phyloP scores from a whole-genome alignment of 2,797 vertebrate species.

The Sebastes matsubarae region DNA sequence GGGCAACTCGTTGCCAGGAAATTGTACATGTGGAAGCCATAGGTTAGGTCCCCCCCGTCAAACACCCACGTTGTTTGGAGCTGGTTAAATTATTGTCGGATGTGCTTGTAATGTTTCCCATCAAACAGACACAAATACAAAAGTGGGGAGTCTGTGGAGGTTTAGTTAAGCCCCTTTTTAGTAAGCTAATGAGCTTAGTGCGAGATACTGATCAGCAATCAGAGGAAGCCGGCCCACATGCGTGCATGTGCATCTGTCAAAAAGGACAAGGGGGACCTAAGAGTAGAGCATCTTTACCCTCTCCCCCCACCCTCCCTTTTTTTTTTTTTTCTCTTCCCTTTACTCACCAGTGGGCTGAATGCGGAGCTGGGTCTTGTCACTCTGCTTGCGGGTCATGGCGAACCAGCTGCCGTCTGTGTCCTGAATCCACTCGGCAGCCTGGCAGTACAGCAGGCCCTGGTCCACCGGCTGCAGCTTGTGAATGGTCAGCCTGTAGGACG shows the following conservation, averaged over 20 bases:
- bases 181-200: constrained; percentile 79
- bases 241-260: constrained; percentile 45
- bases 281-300: constrained; percentile 20
- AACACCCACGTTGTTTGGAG: constrained; percentile 39
- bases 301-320: not conserved
- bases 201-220: constrained; percentile 78
- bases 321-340: not conserved
- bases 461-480: constrained; percentile 93
- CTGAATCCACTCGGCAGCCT: constrained; percentile 96
- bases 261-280: constrained; percentile 34
- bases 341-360: constrained; percentile 92
- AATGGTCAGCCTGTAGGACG: constrained; percentile 90
- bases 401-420: constrained; percentile 93
- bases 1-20: constrained; percentile 46
- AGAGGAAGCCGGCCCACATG: constrained; percentile 58
- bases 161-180: constrained; percentile 75
- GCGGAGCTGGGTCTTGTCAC: constrained; percentile 88
- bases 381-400: constrained; percentile 93
- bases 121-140: constrained; percentile 67
- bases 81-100: constrained; percentile 51
- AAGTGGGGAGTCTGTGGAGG: constrained; percentile 69
- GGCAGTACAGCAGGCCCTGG: constrained; percentile 95
- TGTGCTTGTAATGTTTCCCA: constrained; percentile 65
- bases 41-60: constrained; percentile 30
- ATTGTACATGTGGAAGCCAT: constrained; percentile 20